These are phyloP conservation scores for Pituophis catenifer DNA, from an alignment of 2,113 vertebrate genomes.

Conservation along the genomic window DNA sequence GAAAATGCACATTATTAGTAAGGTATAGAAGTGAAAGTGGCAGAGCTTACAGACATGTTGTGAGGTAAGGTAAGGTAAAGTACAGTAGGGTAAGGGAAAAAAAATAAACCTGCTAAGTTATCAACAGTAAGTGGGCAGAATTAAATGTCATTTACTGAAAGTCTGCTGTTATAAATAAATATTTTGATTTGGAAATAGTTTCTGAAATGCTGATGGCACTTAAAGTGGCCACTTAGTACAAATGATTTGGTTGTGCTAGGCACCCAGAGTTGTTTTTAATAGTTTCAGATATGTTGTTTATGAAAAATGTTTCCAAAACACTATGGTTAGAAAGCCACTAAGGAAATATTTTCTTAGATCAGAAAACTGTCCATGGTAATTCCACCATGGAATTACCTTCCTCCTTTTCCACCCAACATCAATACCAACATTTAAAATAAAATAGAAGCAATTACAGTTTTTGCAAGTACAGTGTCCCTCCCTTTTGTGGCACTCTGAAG, in stretches of 20 bases:
- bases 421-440: background rate
- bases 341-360: background rate
- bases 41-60: background rate
- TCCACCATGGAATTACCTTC: background rate
- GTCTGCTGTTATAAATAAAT: background rate
- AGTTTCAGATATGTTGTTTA: background rate
- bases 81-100: background rate
- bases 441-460: background rate
- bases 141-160: background rate
- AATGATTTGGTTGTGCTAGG: background rate
- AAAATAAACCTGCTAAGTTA: background rate
- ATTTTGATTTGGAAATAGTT: background rate
- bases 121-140: background rate
- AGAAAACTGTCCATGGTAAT: background rate
- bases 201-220: background rate
- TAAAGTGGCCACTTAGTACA: too few species aligned
- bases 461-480: background rate
- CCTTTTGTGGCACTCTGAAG: background rate
- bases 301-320: background rate
- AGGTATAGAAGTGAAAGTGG: background rate
- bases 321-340: background rate
- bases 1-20: background rate
- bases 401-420: background rate
- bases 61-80: background rate
- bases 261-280: background rate